Evolutionary conservation across 30 jellyfish, hydroid and myxozoan genomes (phyloP).

Genomic region (Morbakka virulenta): DNA sequence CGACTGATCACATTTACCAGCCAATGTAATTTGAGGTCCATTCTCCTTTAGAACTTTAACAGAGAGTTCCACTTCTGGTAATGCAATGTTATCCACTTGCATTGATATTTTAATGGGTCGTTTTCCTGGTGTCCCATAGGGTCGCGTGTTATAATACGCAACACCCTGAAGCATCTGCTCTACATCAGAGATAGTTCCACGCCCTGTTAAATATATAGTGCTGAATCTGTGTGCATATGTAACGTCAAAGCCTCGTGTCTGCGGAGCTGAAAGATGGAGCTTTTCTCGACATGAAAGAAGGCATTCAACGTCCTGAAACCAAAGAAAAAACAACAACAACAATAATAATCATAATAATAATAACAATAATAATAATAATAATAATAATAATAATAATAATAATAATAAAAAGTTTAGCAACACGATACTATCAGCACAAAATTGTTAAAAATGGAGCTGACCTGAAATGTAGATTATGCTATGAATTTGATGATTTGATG

Average conservation of each 20-base stretch:
- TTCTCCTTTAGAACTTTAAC: constrained; percentile 18
- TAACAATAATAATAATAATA: background rate
- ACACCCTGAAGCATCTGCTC: constrained; percentile 26
- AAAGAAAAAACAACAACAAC: background rate
- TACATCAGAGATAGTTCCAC: constrained; percentile 30
- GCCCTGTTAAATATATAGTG: constrained; percentile 12
- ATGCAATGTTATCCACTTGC: constrained; percentile 6
- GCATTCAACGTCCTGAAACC: constrained; percentile 34
- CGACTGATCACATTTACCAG: constrained; percentile 51
- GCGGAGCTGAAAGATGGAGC: constrained; percentile 11
- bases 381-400: background rate
- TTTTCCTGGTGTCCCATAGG: constrained; percentile 41
- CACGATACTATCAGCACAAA: too few species aligned
- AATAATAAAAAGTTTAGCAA: too few species aligned
- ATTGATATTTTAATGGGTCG: constrained; percentile 24
- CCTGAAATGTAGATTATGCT: too few species aligned
- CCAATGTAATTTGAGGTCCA: constrained; percentile 28
- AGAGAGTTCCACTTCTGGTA: constrained; percentile 16
- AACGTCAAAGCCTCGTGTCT: constrained; percentile 34
- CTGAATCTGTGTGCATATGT: background rate
- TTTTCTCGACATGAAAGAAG: constrained; percentile 42
- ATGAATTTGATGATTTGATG: too few species aligned
- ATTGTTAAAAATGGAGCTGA: too few species aligned
- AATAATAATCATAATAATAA: too few species aligned
- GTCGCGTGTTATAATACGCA: constrained; percentile 41